These are phyloP conservation scores for Crocodylus rhombifer DNA, from an alignment of 2,797 vertebrate species.

Conservation along the genomic window DNA sequence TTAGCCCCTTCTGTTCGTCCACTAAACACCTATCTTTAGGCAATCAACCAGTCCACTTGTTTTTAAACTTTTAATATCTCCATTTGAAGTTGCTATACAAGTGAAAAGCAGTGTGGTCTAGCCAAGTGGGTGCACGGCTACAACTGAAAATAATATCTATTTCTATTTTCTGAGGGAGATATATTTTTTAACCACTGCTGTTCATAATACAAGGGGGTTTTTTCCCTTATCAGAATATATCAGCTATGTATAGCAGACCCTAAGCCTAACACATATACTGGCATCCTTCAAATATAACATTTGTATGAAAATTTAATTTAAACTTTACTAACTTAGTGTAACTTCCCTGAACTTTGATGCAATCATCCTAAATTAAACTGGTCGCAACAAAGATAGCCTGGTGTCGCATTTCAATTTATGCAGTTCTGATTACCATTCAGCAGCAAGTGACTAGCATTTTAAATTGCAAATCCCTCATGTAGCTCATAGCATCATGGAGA, in stretches of 20 bases:
- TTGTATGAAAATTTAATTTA: conserved; percentile 21
- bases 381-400: background rate
- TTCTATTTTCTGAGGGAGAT: background rate
- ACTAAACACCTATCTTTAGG: background rate
- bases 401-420: background rate
- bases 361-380: conserved; percentile 4
- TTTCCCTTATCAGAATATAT: background rate
- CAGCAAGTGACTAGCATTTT: background rate
- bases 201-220: no score
- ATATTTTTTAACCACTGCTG: no score
- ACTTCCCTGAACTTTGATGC: background rate
- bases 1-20: background rate
- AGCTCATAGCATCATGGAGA: background rate
- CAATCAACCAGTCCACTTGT: no score
- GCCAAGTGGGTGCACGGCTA: background rate
- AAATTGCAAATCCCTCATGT: background rate
- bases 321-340: conserved; percentile 7
- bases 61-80: no score
- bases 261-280: background rate
- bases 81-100: background rate
- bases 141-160: background rate
- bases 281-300: background rate
- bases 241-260: background rate
- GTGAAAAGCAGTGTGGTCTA: background rate
- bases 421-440: background rate